These are phyloP conservation scores for Benthosema pterotum DNA, from an alignment of 2,797 vertebrate species.

Conservation along the genomic window DNA sequence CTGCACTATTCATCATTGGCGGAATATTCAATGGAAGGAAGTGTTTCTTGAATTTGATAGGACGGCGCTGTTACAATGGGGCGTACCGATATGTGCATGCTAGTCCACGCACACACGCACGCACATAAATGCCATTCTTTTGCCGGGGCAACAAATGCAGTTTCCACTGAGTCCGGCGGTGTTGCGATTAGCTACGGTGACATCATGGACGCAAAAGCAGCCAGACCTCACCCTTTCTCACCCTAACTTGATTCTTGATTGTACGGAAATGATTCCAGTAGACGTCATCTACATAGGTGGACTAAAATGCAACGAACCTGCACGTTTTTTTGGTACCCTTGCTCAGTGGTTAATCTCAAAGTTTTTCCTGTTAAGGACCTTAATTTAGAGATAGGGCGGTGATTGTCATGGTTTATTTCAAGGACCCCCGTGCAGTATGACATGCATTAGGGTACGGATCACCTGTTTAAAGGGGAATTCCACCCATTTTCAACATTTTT, in stretches of 20 bases:
- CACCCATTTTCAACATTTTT: too few relatives aligned
- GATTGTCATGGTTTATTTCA: too few relatives aligned
- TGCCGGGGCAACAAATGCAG: conserved; percentile 17
- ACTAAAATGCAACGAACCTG: conserved; percentile 73
- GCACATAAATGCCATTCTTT: conserved; percentile 38
- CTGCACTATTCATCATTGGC: conserved; percentile 47
- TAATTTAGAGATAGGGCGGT: too few relatives aligned
- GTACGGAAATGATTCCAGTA: conserved; percentile 70
- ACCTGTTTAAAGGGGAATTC: too few relatives aligned
- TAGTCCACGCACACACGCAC: conserved; percentile 19
- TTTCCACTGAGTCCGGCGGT: conserved; percentile 15
- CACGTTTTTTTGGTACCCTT: conserved; percentile 43
- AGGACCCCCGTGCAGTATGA: too few relatives aligned
- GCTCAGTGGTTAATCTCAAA: too few relatives aligned
- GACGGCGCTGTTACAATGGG: conserved; percentile 11
- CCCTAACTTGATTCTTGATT: conserved; percentile 76
- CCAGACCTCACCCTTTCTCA: conserved; percentile 63
- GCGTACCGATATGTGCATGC: conserved; percentile 32
- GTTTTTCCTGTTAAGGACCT: too few relatives aligned
- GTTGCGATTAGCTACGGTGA: conserved; percentile 3
- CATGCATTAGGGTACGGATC: too few relatives aligned
- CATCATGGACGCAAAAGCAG: conserved; percentile 23
- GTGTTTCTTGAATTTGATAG: conserved; percentile 46
- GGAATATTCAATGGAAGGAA: neutral
- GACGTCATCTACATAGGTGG: conserved; percentile 80